Percentiles rank a stretch among this genome's conserved stretches.
phyloP scores from a whole-genome alignment of 2,113 vertebrate species.

The Rhipidura dahli region DNA sequence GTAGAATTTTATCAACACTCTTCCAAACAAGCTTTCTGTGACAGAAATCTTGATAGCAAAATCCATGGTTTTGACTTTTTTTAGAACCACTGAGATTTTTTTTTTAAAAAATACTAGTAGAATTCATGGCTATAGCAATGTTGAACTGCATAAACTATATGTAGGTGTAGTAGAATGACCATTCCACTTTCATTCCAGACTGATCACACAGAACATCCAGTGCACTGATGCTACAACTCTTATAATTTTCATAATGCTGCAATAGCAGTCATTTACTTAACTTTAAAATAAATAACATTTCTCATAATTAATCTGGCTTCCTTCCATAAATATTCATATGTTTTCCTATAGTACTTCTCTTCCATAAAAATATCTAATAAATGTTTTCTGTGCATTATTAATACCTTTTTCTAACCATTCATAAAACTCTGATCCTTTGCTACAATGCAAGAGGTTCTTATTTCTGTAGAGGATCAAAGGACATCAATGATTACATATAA shows the following conservation, averaged over 20 bases:
- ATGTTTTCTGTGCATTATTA: conserved; percentile 77
- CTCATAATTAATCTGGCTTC: conserved; percentile 67
- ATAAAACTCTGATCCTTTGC: conserved; percentile 71
- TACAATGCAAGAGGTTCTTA: conserved; percentile 53
- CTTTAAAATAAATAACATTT: conserved; percentile 71
- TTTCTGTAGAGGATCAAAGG: conserved; percentile 64
- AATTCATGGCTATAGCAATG: conserved; percentile 61
- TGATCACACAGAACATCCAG: conserved; percentile 1
- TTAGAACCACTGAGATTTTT: conserved; percentile 67
- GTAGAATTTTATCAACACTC: conserved; percentile 72
- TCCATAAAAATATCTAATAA: conserved; percentile 82
- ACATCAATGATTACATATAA: conserved; percentile 72
- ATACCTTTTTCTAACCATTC: conserved; percentile 67
- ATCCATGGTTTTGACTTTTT: conserved; percentile 54
- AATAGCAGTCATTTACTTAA: conserved; percentile 50
- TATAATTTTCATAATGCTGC: conserved; percentile 25
- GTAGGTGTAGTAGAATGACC: conserved; percentile 29
- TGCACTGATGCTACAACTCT: conserved; percentile 24
- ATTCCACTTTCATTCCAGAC: conserved; percentile 45
- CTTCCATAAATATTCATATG: conserved; percentile 76
- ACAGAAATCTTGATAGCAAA: conserved; percentile 75
- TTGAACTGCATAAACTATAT: conserved; percentile 34
- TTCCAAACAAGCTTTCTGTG: conserved; percentile 73
- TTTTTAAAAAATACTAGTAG: conserved; percentile 54
- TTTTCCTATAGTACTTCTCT: conserved; percentile 66